Conservation (phyloP, 2,888 invertebrate genomes). For the Lumbricus terrestris region DNA sequence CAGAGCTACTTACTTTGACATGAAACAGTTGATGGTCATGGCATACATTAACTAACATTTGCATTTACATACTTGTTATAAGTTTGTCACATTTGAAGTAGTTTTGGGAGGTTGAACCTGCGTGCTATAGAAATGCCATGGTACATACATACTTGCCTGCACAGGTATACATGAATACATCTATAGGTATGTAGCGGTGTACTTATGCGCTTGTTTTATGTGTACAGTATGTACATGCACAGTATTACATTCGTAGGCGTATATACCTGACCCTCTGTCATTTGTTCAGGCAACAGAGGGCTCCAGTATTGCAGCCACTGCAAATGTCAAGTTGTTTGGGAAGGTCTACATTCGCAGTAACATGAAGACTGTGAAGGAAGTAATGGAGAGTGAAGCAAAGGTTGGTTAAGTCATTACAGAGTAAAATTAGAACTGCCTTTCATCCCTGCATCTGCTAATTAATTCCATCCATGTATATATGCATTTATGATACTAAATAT, state of each 20-base stretch:
- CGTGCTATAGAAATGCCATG: neutral
- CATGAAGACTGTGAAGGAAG: neutral
- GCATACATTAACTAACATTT: neutral
- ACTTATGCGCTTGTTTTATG: too few relatives aligned
- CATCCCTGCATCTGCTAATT: neutral
- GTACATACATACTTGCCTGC: neutral
- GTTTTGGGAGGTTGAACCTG: neutral
- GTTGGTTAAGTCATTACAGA: neutral
- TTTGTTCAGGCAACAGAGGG: neutral
- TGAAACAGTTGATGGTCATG: neutral
- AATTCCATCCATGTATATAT: neutral
- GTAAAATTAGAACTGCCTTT: neutral
- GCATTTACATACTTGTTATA: neutral
- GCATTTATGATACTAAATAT: neutral
- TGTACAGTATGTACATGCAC: neutral
- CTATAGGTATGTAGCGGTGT: neutral
- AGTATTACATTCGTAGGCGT: neutral
- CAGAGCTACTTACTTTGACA: neutral
- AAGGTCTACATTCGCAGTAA: slow-evolving; percentile 7
- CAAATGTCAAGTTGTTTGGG: slow-evolving; percentile 15
- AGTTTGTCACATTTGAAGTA: neutral
- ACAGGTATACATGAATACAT: neutral
- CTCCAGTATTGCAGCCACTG: neutral
- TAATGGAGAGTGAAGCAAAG: neutral
- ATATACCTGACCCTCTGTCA: neutral